Base-by-base conservation (phyloP, 2,113 vertebrate species). In the Chlamydotis undulata region DNA sequence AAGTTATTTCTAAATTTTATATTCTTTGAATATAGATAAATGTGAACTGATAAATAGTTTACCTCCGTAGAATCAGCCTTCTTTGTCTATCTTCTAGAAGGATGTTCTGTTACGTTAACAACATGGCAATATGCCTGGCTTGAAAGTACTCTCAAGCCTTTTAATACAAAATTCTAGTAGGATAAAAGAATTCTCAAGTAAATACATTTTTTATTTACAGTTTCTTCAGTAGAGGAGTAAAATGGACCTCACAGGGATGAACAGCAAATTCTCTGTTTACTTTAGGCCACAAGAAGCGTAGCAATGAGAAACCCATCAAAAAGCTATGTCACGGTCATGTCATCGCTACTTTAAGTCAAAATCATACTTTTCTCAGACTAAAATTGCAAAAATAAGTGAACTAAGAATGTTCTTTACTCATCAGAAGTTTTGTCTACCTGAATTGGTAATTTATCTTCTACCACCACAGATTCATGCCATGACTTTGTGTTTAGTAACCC, bases 361-460 rank as follows among this genome's bases (percentile, higher is more conserved):
- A 52, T 28, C 15, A 19, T 50, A 57, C 47, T 83, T 68, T 84
- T 84, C 70, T 94, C 57, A 67, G 50, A 43, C 43, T 61, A 77
- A 87, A 93, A 91, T 87, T 83, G 73, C 87, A 94, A 91, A 94
- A 94, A 68, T 76, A 31, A 64, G 69, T 68, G 24, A 87, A 49
- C n/a, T 73, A 61, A 76, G 43, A 91, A 35, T 82, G 87, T 87
- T 95, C 55, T 76, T 87, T 94, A 73, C 19, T 86, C 74, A 93
- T 59, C 49, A 87, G 4, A 90, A 83, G 12, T 82, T 93, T 56
- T 83, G 7, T 68, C 84, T 52, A 74, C 43, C 69, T 92, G 85
- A n/a, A 70, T 55, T 75, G 41, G 4, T 85, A 11, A 11, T 63
- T 80, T 81, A 14, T 77, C 18, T 89, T 28, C 70, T 31, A 74